These are phyloP conservation scores for Parapristionchus giblindavisi DNA, from an alignment of 2,888 invertebrate species.

Conservation along the genomic window DNA sequence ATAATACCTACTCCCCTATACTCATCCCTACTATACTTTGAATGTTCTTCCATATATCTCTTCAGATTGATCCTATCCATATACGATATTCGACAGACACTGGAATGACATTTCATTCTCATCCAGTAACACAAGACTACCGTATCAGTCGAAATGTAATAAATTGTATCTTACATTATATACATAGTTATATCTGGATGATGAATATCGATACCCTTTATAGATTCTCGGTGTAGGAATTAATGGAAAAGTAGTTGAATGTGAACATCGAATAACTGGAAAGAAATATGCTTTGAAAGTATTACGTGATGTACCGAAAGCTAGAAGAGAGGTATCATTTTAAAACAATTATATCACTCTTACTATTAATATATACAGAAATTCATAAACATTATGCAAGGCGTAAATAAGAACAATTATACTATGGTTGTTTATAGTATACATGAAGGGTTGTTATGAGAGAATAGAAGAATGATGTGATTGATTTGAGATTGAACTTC, in stretches of 20 bases:
- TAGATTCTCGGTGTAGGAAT: slow-evolving; percentile 92
- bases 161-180: no score
- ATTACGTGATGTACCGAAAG: slow-evolving; percentile 89
- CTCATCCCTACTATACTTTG: no score
- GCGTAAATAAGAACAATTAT: neutral
- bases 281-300: slow-evolving; percentile 91
- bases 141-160: slow-evolving; percentile 53
- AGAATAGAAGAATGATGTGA: no score
- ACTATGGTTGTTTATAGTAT: neutral
- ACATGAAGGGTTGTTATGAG: neutral
- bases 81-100: no score
- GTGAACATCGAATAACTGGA: slow-evolving; percentile 81
- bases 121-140: slow-evolving; percentile 58
- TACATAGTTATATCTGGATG: neutral
- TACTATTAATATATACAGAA: neutral
- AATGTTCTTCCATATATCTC: no score
- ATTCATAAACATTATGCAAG: neutral
- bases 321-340: slow-evolving; percentile 84
- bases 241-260: slow-evolving; percentile 97
- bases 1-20: no score
- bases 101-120: slow-evolving; percentile 53
- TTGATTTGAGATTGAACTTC: slow-evolving; percentile 83
- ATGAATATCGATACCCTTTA: neutral
- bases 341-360: neutral
- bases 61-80: no score